Evolutionary conservation across 2,888 invertebrate genomes (phyloP), one percentile per base, ranked within the genome.

Genomic region (Chouioia cunea): DNA sequence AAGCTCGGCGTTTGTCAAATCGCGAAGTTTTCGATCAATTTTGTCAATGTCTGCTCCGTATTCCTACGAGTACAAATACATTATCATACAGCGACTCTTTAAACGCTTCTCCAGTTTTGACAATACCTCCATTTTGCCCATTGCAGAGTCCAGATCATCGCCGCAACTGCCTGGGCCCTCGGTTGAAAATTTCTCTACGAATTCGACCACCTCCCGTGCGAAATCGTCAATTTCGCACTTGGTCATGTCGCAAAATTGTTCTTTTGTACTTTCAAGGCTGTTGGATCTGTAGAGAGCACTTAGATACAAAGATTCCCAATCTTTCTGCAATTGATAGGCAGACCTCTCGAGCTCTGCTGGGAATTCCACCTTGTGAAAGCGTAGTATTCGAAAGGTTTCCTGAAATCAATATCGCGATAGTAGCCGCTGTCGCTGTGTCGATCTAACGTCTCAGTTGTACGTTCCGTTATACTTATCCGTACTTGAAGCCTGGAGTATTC

Each of bases 111-210:
- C 12, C 0, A 57, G 12, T n/a, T 20, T 22, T 22, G 20, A 22
- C 6, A 57, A 43, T 43, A 90, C 90, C 81, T 93, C 91, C 91
- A 94, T 92, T 36, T 93, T 86, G 16, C 88, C 78, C 0, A 90
- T 74, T 71, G 96, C 96, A 72, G 83, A 86, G 69, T 96, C 94
- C 79, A 97, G 87, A 81, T 96, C 91, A 20, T 91, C 88, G 0
- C 91, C 93, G 0, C 95, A 93, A 44, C 92, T 90, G 0, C 92
- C 93, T 0, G 97, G 97, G 0, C 97, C 97, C 76, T 92, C 90
- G 0, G 76, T 83, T 74, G 92, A 90, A 80, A 94, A 97, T 78
- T 91, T 90, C 76, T 91, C 89, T 0, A 93, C 89, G 83, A 96
- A 96, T 0, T 89, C 88, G 27, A 88, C 88, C 3, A 91, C 78